phyloP scores from a whole-genome alignment of 2,113 vertebrate species.

The Marcusenius ussheri region DNA sequence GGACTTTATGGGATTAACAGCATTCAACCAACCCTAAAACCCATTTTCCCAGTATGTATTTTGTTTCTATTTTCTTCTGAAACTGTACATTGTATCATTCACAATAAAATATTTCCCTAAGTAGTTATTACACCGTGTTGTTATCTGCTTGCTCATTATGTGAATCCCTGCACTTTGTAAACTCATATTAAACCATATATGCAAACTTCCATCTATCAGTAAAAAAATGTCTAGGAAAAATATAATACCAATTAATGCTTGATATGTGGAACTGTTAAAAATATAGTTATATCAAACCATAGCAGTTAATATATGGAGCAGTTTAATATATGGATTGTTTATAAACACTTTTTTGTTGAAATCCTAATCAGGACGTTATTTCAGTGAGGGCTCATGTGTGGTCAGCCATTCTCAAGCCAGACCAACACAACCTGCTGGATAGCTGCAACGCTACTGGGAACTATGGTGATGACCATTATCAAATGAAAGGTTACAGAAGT shows the following conservation, averaged over 20 bases:
- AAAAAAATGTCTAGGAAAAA: not conserved
- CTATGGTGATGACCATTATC: not conserved
- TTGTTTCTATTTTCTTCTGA: not conserved
- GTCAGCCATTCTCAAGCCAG: not conserved
- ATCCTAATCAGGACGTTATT: not conserved
- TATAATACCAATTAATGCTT: not conserved
- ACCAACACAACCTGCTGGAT: not conserved
- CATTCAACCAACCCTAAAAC: not conserved
- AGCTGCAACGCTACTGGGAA: too few species aligned
- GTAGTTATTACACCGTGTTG: not conserved
- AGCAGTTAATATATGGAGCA: not conserved
- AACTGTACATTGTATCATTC: not conserved
- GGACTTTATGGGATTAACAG: not conserved
- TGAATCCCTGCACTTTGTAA: not conserved
- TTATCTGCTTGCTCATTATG: not conserved
- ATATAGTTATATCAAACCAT: not conserved
- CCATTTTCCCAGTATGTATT: not conserved
- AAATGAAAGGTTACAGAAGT: not conserved
- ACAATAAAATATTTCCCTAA: not conserved
- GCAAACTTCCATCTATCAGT: not conserved
- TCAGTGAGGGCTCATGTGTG: not conserved
- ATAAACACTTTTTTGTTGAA: not conserved
- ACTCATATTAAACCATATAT: not conserved
- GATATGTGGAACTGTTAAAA: not conserved
- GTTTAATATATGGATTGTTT: not conserved